Base-by-base conservation (phyloP, 2,888 invertebrate genomes). In the Patella caerulea region DNA sequence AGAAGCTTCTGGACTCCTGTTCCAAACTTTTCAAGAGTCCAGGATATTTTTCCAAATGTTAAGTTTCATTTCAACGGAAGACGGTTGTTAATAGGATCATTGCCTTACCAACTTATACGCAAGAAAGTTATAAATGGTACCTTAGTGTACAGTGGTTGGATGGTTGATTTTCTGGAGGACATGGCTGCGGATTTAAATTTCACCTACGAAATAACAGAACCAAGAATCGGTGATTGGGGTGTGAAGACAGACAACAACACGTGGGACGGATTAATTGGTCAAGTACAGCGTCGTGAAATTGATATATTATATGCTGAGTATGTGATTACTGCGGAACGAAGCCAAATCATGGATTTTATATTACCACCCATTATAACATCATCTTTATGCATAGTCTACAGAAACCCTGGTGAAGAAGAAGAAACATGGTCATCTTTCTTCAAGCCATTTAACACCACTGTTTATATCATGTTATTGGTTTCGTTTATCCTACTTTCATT, bases 261-360 rank as follows among this genome's bases (percentile, higher is more conserved):
- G 2, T 65, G 19, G n/a, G 19, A n/a, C 7, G 65, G 65, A 19
- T 19, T 65, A 19, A 19, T 65, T 19, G 65, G 54, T 73, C 14
- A 54, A 29, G 55, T 56, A 34, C 17, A 24, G 14, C 15, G 15
- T 4, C 52, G 70, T 45, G 75, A 19, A 53, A 53, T 75, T 19
- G 75, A 75, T 55, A 70, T 75, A 19, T 19, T 17, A 29, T 54
- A 70, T 19, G 75, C 75, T 24, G 75, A 75, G 54, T 52, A 54
- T 45, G 17, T 52, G 52, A 54, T 75, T 55, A 69, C 69, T 34
- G 53, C 34, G 17, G 53, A 70, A 19, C 45, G 75, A 34, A 70
- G 53, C 53, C 52, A n/a, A 19, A 52, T 75, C 9, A 71, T 75
- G 75, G 75, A 75, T 70, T 75, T 19, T 70, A 55, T 75, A 52